Evolutionary conservation across 2,113 vertebrate species (phyloP).

Genomic region (Pelmatolapia mariae): DNA sequence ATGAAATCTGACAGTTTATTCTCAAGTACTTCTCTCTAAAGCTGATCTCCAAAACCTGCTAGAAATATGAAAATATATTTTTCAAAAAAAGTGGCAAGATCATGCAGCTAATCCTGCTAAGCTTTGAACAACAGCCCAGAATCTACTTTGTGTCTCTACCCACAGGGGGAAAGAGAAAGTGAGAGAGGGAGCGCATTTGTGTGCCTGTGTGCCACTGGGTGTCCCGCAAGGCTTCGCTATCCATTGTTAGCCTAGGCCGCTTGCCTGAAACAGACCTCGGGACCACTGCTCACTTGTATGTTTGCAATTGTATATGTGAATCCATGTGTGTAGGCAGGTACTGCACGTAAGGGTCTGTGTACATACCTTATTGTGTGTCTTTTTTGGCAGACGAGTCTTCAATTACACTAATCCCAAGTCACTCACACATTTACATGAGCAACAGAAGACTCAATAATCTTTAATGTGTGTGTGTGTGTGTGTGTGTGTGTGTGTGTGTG

Average conservation of each 20-base stretch:
- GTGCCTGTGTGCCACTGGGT: not conserved
- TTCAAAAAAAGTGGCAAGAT: conserved; percentile 19
- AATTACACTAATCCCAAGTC: not conserved
- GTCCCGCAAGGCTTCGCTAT: conserved; percentile 2
- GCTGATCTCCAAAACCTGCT: conserved; percentile 15
- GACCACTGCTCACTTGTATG: not conserved
- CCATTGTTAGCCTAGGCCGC: not conserved
- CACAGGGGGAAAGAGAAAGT: not conserved
- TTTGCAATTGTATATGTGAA: not conserved
- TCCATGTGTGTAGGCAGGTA: not conserved
- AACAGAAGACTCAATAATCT: not conserved
- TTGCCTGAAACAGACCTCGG: not conserved
- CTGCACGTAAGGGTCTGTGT: not conserved
- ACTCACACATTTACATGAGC: not conserved
- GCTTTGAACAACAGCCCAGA: conserved; percentile 48
- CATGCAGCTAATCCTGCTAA: conserved; percentile 46
- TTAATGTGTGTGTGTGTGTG: not conserved
- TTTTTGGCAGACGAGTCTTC: not conserved
- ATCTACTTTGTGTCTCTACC: conserved; percentile 21
- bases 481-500: not conserved
- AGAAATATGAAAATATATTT: conserved; percentile 34
- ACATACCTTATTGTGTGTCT: not conserved
- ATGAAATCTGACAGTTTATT: not conserved
- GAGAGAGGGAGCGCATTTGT: not conserved
- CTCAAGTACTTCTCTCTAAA: not conserved